Conservation (phyloP, 2,888 invertebrate genomes). For the Hydroisotoma schaefferi region DNA sequence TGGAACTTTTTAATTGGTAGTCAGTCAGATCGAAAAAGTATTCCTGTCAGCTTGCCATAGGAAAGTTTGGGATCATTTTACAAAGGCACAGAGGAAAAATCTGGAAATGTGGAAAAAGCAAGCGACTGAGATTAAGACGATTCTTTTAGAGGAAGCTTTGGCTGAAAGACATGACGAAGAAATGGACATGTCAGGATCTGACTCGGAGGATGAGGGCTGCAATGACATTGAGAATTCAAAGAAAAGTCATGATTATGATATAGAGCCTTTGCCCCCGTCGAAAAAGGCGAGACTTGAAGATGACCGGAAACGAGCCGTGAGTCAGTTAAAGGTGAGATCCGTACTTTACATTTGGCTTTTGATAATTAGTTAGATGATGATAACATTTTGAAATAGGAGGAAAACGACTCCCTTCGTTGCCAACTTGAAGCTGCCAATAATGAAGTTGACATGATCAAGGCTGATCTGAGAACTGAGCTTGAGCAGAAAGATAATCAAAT, state of each 20-base stretch:
- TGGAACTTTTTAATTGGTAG: conserved; percentile 64
- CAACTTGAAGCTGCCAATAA: conserved; percentile 91
- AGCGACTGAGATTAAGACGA: conserved; percentile 72
- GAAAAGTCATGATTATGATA: conserved; percentile 32
- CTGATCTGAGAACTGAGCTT: conserved; percentile 71
- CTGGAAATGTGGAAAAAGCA: conserved; percentile 97
- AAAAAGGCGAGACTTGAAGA: conserved; percentile 20
- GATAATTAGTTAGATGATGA: too few species aligned
- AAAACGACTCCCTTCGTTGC: conserved; percentile 85
- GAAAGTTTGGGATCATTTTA: conserved; percentile 99
- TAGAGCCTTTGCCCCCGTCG: conserved; percentile 19
- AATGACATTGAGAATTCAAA: conserved; percentile 24
- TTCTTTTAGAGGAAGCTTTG: conserved; percentile 63
- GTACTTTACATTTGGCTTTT: too few species aligned
- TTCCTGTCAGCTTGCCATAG: conserved; percentile 93
- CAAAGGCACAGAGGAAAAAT: conserved; percentile 97
- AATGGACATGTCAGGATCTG: conserved; percentile 81
- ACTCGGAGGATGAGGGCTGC: conserved; percentile 52
- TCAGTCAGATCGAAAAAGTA: conserved; percentile 98
- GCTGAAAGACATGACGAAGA: conserved; percentile 71
- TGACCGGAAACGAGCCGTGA: conserved; percentile 32
- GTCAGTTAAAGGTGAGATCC: conserved; percentile 40
- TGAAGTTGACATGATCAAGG: conserved; percentile 82
- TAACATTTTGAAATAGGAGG: too few species aligned
- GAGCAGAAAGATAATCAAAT: conserved; percentile 83